Evolutionary conservation across 2,888 invertebrate species (phyloP), one percentile per base, ranked within the genome.

Genomic region (Apodemia duryi): DNA sequence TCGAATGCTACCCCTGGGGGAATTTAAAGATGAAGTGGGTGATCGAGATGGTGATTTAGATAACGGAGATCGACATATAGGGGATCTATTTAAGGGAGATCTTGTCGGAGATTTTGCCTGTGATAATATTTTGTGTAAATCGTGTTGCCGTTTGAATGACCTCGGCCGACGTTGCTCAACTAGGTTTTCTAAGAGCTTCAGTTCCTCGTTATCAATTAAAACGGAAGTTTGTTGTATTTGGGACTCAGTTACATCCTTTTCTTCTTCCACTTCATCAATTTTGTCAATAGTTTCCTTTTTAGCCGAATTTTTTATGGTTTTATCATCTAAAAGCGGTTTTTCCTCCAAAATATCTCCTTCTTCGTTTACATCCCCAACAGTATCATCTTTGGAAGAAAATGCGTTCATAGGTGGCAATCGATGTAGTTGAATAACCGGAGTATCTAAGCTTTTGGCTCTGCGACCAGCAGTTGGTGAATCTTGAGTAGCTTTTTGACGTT

Each of bases 311-410:
- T 84, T 85, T 6, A 70, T 65, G 13, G 66, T 62, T 74, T 86
- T 91, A 29, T 88, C 88, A 7, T 91, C 89, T 28, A 88, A 76
- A n/a, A 94, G 77, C 0, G 93, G 83, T 75, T 94, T 94, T 68
- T 94, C 94, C 80, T 94, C 94, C 2, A 94, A 82, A 69, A 94
- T 90, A 74, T 93, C 93, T 0, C 93, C 93, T 81, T 94, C 94
- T 79, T 95, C 95, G 71, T 96, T 95, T 67, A 94, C 93, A 74
- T 95, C 94, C 73, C 95, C 97, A 0, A 97, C 95, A 0, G 97
- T 97, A 79, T 97, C 97, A 79, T 97, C 97, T 85, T 97, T 97
- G 35, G 97, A 96, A 2, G 97, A 97, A 81, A 97, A 97, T 0
- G 97, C 96, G 83, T 97, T 96, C 83, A 96, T 94, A 7, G 96